Evolutionary conservation across 2,888 invertebrate genomes (phyloP).

Genomic region (Blomia tropicalis): DNA sequence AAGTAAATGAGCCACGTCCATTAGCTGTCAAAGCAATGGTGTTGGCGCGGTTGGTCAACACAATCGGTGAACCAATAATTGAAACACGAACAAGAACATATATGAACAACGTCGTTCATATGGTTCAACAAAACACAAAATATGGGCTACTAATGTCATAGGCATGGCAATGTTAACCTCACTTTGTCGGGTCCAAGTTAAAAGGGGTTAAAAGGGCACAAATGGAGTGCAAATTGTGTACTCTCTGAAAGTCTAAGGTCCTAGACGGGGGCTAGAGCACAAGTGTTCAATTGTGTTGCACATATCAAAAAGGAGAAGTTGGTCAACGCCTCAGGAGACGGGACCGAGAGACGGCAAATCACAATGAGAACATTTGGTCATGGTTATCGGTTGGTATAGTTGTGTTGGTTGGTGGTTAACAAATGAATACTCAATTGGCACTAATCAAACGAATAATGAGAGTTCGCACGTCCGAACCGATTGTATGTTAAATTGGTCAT

Average conservation of each 20-base stretch:
- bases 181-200: conserved; percentile 1
- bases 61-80: too few species aligned
- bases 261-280: too few species aligned
- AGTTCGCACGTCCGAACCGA: background rate
- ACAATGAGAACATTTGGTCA: too few species aligned
- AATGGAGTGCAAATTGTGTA: conserved; percentile 10
- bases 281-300: too few species aligned
- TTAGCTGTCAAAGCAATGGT: background rate
- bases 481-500: conserved; percentile 8
- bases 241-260: background rate
- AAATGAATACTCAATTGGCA: background rate
- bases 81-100: background rate
- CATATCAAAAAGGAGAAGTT: too few species aligned
- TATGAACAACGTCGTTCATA: background rate
- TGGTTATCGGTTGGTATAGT: too few species aligned
- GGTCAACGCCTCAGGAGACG: too few species aligned
- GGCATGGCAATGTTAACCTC: background rate
- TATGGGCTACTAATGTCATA: too few species aligned
- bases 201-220: conserved; percentile 15
- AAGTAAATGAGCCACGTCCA: background rate
- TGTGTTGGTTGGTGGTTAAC: too few species aligned
- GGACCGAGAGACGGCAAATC: too few species aligned
- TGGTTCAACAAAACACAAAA: background rate
- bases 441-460: conserved; percentile 8
- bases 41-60: too few species aligned